Base-by-base conservation (phyloP, 2,797 vertebrate species). In the Pseudomugil tenellus region DNA sequence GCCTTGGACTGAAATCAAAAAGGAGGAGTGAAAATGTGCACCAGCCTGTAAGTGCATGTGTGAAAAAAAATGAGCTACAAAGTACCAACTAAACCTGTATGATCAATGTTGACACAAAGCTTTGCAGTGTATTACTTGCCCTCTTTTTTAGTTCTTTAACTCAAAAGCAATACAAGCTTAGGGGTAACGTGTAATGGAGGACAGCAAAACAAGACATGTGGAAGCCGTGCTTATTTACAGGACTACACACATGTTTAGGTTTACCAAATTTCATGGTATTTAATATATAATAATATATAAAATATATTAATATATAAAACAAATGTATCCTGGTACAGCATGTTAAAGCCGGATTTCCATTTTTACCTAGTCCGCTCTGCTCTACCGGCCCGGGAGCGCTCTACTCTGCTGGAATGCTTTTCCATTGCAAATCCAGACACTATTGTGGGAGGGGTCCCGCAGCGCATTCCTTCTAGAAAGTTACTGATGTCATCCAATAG, bases 71-170 rank as follows among this genome's bases (percentile, higher is more conserved):
- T 54, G 12, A 51, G 9, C 25, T 13, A 4, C 19, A n/a, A 43
- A 43, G 19, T 43, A 43, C 8, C 7, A 7, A 43, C 57, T 32
- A 3, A 35, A 72, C 64, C 62, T 72, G 13, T 23, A 62, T 63
- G 70, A 48, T 39, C 46, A 8, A 28, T 77, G 83, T 76, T 59
- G 66, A 76, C 59, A 76, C 49, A 62, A 67, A 74, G 55, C 56
- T 16, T n/a, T 41, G 32, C 1, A 28, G 68, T 57, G 43, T 32
- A 57, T 57, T 28, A n/a, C 39, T 32, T 43, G 67, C 58, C 29
- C 7, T n/a, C n/a, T 49, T 39, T 26, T 43, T 48, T 23, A 58
- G 34, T 21, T 46, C 43, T 64, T n/a, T 6, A 52, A 59, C 34
- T 23, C 23, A 34, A 9, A 0, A 14, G 29, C 56, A 34, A 3